phyloP scores from a whole-genome alignment of 1,140 invertebrate genomes.

The Pissodes strobi region DNA sequence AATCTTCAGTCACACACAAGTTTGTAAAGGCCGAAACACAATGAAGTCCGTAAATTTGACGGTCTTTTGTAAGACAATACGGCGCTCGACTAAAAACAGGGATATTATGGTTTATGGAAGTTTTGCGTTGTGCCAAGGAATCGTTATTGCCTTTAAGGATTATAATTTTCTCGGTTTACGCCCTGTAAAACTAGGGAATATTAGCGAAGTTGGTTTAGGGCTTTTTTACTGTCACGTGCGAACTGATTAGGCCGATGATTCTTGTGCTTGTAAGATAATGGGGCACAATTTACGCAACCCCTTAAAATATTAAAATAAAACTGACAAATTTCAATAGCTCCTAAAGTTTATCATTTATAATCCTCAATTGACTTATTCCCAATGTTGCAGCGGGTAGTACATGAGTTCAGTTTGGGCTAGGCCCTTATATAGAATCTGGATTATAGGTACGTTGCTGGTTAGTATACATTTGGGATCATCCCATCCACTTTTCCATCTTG shows the following conservation, averaged over 20 bases:
- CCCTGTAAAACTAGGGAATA: conserved; percentile 12
- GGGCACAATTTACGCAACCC: too few relatives aligned
- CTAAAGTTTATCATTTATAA: too few relatives aligned
- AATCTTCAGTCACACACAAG: conserved; percentile 47
- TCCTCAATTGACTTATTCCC: too few relatives aligned
- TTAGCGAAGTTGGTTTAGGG: background rate
- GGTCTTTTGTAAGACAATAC: conserved; percentile 35
- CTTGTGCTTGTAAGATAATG: too few relatives aligned
- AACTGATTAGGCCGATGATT: too few relatives aligned
- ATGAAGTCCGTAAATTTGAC: conserved; percentile 34
- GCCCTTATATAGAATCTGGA: too few relatives aligned
- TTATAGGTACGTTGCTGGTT: too few relatives aligned
- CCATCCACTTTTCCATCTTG: too few relatives aligned
- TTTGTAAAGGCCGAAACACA: conserved; percentile 41
- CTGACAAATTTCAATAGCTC: background rate
- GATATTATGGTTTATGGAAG: conserved; percentile 45
- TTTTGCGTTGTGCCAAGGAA: conserved; percentile 37
- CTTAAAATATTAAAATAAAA: too few relatives aligned
- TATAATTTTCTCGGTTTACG: conserved; percentile 22
- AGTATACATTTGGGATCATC: too few relatives aligned
- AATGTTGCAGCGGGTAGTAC: too few relatives aligned
- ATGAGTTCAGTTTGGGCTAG: too few relatives aligned
- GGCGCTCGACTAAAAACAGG: conserved; percentile 41
- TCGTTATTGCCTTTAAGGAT: conserved; percentile 34
- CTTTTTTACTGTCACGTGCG: conserved; percentile 11